Percentiles rank a stretch among this genome's conserved stretches.
phyloP scores from a whole-genome alignment of 2,888 invertebrate species.

The Chloroclystis v-ata region DNA sequence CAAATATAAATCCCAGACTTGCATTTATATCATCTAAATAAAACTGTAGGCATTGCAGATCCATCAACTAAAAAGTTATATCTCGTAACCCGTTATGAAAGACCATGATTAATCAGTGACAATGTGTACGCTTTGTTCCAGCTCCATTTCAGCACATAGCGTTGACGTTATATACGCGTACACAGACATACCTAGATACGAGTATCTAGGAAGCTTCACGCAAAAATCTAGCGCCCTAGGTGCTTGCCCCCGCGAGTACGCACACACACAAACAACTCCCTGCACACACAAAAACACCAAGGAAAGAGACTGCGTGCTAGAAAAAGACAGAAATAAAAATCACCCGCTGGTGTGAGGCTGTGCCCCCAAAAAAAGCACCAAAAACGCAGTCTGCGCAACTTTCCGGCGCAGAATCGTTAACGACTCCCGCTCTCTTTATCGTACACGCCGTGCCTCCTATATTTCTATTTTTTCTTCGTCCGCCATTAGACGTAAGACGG shows the following conservation, averaged over 20 bases:
- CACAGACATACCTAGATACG: conserved; percentile 38
- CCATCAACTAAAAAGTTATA: conserved; percentile 4
- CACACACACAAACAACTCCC: conserved; percentile 33
- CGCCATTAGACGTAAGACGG: conserved; percentile 70
- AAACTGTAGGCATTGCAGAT: not conserved
- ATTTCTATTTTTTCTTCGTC: conserved; percentile 77
- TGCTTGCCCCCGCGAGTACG: conserved; percentile 58
- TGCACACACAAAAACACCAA: conserved; percentile 44
- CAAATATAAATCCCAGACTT: too few species aligned
- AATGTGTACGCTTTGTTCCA: conserved; percentile 62
- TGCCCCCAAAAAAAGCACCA: conserved; percentile 79
- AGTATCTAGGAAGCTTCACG: conserved; percentile 73
- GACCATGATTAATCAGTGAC: conserved; percentile 71
- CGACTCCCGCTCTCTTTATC: conserved; percentile 78
- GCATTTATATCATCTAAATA: too few species aligned
- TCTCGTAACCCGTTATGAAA: conserved; percentile 44
- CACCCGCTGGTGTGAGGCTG: conserved; percentile 74
- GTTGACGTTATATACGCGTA: conserved; percentile 68
- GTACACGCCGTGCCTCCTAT: conserved; percentile 75
- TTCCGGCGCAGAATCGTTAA: conserved; percentile 80
- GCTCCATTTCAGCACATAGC: conserved; percentile 62
- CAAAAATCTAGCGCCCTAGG: conserved; percentile 74
- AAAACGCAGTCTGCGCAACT: conserved; percentile 80
- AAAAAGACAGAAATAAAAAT: conserved; percentile 76
- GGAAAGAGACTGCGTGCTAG: conserved; percentile 66